phyloP scores from a whole-genome alignment of 2,113 vertebrate genomes.

The Eretmochelys imbricata region DNA sequence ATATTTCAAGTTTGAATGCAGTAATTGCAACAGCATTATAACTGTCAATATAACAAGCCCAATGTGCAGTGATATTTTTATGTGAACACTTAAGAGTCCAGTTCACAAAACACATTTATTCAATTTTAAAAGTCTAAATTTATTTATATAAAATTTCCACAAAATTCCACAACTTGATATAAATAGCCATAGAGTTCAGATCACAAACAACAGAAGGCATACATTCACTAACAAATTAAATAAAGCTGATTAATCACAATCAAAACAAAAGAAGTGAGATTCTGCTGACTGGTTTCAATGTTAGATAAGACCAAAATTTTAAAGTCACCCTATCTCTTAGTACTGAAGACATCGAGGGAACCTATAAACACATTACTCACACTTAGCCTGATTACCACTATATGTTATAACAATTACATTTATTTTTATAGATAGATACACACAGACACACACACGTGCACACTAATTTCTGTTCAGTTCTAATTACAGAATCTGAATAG shows the following conservation, averaged over 20 bases:
- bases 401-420: neutral
- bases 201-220: neutral
- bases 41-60: neutral
- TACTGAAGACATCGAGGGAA: neutral
- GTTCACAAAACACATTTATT: neutral
- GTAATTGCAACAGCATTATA: neutral
- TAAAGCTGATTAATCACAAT: neutral
- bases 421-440: neutral
- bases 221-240: neutral
- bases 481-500: neutral
- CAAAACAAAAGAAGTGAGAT: neutral
- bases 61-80: neutral
- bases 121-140: neutral
- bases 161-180: neutral
- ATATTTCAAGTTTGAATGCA: neutral
- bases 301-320: constrained; percentile 8
- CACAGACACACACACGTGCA: neutral
- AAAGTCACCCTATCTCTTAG: neutral
- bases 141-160: neutral
- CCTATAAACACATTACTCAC: neutral
- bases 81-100: neutral
- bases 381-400: neutral
- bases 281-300: neutral
- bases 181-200: neutral
- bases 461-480: neutral